Conservation (phyloP, 2,888 invertebrate genomes). For the Polyploca ridens region DNA sequence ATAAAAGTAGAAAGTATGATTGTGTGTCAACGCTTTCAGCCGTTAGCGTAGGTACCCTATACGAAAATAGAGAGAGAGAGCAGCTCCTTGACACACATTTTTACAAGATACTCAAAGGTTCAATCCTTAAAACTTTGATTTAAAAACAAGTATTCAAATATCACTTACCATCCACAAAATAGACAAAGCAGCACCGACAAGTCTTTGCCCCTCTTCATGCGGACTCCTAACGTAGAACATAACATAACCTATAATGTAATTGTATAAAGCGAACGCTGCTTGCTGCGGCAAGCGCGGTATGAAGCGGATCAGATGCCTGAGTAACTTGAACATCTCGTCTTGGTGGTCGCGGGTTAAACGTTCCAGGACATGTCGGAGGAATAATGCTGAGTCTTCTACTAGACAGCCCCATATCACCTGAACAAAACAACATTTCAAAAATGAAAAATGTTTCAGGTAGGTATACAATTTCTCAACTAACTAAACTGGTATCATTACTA, state of each 20-base stretch:
- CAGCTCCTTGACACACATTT: background rate
- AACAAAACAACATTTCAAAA: conserved; percentile 12
- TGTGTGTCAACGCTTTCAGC: too few relatives aligned
- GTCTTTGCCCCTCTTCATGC: conserved; percentile 96
- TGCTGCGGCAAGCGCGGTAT: conserved; percentile 97
- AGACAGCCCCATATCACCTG: conserved; percentile 98
- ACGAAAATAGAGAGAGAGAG: too few relatives aligned
- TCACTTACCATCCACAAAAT: conserved; percentile 96
- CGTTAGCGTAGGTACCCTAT: too few relatives aligned
- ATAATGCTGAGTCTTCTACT: conserved; percentile 98
- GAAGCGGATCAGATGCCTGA: conserved; percentile 96
- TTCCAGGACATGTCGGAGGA: conserved; percentile 97
- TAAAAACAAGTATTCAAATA: background rate
- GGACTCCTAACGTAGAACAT: conserved; percentile 99
- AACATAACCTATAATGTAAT: conserved; percentile 99
- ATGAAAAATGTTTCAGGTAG: too few relatives aligned
- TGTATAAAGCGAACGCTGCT: conserved; percentile 98
- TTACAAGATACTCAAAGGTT: too few relatives aligned
- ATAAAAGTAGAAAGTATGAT: too few relatives aligned
- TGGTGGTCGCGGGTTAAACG: conserved; percentile 96
- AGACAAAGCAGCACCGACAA: conserved; percentile 97
- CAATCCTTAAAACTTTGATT: too few relatives aligned
- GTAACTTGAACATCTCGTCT: conserved; percentile 96
- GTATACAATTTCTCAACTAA: too few relatives aligned
- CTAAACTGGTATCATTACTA: too few relatives aligned